phyloP scores from a whole-genome alignment of 2,888 invertebrate species.

The Tenthredo notha region DNA sequence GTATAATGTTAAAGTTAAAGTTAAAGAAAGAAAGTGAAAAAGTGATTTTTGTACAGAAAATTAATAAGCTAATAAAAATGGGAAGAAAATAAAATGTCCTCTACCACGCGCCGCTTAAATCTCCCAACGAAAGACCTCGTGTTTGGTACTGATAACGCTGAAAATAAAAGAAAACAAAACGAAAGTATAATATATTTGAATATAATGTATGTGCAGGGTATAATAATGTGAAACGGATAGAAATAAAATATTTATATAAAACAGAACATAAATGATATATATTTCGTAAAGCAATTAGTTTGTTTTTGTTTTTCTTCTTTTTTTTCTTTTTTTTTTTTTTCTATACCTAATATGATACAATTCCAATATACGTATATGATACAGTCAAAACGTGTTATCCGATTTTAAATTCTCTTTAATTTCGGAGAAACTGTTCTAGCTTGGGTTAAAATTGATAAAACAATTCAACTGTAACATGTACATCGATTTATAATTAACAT shows the following conservation, averaged over 20 bases:
- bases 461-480: slow-evolving; percentile 67
- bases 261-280: slow-evolving; percentile 60
- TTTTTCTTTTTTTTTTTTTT: slow-evolving; percentile 54
- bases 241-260: slow-evolving; percentile 55
- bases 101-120: slow-evolving; percentile 36
- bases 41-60: not conserved
- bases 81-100: not conserved
- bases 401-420: slow-evolving; percentile 56
- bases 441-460: slow-evolving; percentile 50
- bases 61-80: not conserved
- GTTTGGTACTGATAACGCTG: slow-evolving; percentile 21
- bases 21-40: not conserved
- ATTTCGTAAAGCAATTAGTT: slow-evolving; percentile 52
- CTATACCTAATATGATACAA: slow-evolving; percentile 49
- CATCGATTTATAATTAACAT: slow-evolving; percentile 59
- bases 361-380: slow-evolving; percentile 37
- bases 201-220: slow-evolving; percentile 5
- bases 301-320: slow-evolving; percentile 52
- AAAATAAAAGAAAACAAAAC: slow-evolving; percentile 37
- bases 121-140: slow-evolving; percentile 41
- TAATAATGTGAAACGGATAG: slow-evolving; percentile 56
- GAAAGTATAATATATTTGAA: slow-evolving; percentile 16
- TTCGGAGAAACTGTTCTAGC: not conserved
- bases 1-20: not conserved
- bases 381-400: slow-evolving; percentile 41